These are phyloP conservation scores for Notospermus geniculatus DNA, from an alignment of 1,140 invertebrate species.

Conservation along the genomic window DNA sequence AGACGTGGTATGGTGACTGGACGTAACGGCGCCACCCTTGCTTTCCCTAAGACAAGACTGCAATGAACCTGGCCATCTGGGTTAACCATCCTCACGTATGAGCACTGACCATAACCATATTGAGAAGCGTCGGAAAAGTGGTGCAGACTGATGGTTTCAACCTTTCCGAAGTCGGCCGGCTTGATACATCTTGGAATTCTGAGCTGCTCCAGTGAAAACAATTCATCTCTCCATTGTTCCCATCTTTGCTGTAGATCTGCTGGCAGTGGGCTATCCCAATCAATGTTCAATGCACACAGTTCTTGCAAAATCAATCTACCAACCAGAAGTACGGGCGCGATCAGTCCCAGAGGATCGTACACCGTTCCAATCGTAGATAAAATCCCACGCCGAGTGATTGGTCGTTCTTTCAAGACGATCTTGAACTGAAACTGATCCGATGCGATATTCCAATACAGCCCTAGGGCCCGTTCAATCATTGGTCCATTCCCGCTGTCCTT, in stretches of 20 bases:
- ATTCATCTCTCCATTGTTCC: slow-evolving; percentile 16
- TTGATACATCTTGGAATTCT: slow-evolving; percentile 12
- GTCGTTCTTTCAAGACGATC: slow-evolving; percentile 10
- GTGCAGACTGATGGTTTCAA: too few relatives aligned
- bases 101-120: too few relatives aligned
- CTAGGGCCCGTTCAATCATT: slow-evolving; percentile 20
- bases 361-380: slow-evolving; percentile 14
- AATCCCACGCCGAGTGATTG: slow-evolving; percentile 10
- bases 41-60: slow-evolving; percentile 41
- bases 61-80: slow-evolving; percentile 14
- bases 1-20: slow-evolving; percentile 55
- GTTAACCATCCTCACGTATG: slow-evolving; percentile 29
- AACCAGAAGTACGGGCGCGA: slow-evolving; percentile 21
- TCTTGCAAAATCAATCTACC: slow-evolving; percentile 26
- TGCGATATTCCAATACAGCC: slow-evolving; percentile 25
- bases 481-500: too few relatives aligned
- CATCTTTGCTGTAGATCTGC: slow-evolving; percentile 10
- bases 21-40: slow-evolving; percentile 55
- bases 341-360: slow-evolving; percentile 22
- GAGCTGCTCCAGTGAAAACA: slow-evolving; percentile 9
- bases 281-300: slow-evolving; percentile 9
- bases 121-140: too few relatives aligned
- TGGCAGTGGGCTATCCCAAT: slow-evolving; percentile 25
- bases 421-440: slow-evolving; percentile 22
- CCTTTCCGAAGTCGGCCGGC: too few relatives aligned